A percentile compares a stretch with the other conserved stretches of the same genome.
These are phyloP conservation scores for Maconellicoccus hirsutus DNA, from an alignment of 1,140 invertebrate genomes.

Conservation along the genomic window DNA sequence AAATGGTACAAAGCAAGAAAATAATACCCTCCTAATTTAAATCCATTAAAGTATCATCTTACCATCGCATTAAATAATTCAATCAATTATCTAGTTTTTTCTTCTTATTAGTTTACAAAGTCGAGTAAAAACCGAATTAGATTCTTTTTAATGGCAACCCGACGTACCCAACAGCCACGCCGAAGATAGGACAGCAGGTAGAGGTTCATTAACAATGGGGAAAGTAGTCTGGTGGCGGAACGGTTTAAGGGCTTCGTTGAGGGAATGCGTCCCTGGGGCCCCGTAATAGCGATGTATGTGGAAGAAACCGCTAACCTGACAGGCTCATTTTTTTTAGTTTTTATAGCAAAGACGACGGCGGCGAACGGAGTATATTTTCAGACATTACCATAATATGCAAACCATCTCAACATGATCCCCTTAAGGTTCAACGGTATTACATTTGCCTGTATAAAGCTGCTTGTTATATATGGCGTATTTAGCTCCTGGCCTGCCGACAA, in stretches of 20 bases:
- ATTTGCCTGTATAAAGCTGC: neutral
- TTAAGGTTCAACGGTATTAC: conserved; percentile 17
- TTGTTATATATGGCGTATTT: conserved; percentile 12
- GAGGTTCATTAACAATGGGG: conserved; percentile 11
- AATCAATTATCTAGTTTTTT: conserved; percentile 14
- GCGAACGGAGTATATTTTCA: conserved; percentile 17
- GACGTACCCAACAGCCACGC: neutral
- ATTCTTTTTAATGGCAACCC: conserved; percentile 12
- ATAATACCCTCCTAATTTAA: neutral
- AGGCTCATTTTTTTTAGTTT: conserved; percentile 18
- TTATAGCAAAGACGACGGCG: neutral
- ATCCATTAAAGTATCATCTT: conserved; percentile 21
- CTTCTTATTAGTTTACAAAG: conserved; percentile 16
- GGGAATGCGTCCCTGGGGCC: conserved; percentile 15
- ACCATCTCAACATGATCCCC: conserved; percentile 19
- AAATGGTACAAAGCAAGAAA: no score
- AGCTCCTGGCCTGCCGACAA: conserved; percentile 17
- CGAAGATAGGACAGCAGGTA: neutral
- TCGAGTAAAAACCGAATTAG: neutral
- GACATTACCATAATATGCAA: conserved; percentile 22
- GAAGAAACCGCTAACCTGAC: conserved; percentile 16
- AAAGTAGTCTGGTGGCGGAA: neutral
- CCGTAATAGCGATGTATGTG: conserved; percentile 20
- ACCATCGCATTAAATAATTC: conserved; percentile 16
- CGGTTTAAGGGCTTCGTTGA: conserved; percentile 18